Evolutionary conservation across 35 echinoderm and acorn worm species (phyloP), one percentile per base, ranked within the genome.

Genomic region (Patiria miniata): DNA sequence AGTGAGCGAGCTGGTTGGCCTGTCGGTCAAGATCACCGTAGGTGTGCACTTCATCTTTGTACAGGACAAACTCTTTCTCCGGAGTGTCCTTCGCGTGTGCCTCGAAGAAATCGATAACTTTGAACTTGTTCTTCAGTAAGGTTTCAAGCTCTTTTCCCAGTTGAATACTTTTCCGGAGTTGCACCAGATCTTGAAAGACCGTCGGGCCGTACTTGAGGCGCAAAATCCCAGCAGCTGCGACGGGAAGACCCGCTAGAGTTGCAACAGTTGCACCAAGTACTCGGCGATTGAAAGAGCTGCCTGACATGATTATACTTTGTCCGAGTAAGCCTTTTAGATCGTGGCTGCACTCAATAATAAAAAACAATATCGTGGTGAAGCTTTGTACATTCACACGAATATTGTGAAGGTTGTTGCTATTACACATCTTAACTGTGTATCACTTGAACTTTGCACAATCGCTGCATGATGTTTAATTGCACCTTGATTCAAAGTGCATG

Each of bases 1-100:
- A 89, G 39, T 42, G 79, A 23, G 87, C 79, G 23, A 89, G 16
- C 19, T 80, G 52, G 60, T 89, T 83, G 16, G 87, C 56, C 38
- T 89, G 56, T 0, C 40, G 9, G 42, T 89, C 87, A 0, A 82
- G 58, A 15, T 76, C 58, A 1, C 42, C 80, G 57, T 89, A 89
- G 1, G 87, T 89, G 79, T 83, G 78, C 21, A 55, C 23, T 10
- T 89, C 87, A 83, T 89, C 87, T 42, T 83, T 80, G 37, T 65
- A 83, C 8, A 89, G 21, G 18, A 89, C 39, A 21, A 65, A 89
- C 1, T 54, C 52, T 10, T 61, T 80, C 17, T 83, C 59, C 36
- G 87, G 87, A 7, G 32, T 82, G 16, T 82, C 9, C 28, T 32
- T 44, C 9, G 44, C 80, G 15, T 82, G 80, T 4, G 40, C 19